These are phyloP conservation scores for Sander vitreus DNA, from an alignment of 2,113 vertebrate species.

Conservation along the genomic window DNA sequence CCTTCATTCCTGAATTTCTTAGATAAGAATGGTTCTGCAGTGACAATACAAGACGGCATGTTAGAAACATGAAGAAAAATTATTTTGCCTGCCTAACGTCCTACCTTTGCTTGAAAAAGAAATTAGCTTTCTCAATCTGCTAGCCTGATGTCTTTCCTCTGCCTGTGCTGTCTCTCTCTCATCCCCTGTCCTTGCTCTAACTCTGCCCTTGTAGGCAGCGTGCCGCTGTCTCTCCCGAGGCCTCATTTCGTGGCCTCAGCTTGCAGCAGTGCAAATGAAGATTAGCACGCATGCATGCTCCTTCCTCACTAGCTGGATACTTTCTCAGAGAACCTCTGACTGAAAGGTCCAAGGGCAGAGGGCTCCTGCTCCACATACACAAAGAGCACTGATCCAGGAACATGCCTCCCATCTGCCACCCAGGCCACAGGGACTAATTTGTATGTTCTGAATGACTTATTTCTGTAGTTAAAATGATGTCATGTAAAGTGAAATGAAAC, in stretches of 20 bases:
- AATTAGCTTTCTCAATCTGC: slow-evolving; percentile 24
- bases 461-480: background rate
- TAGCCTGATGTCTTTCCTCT: slow-evolving; percentile 19
- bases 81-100: background rate
- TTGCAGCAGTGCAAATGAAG: slow-evolving; percentile 75
- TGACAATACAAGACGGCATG: background rate
- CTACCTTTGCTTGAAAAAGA: slow-evolving; percentile 23
- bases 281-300: slow-evolving; percentile 72
- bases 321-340: slow-evolving; percentile 54
- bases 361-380: slow-evolving; percentile 40
- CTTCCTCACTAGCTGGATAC: slow-evolving; percentile 52
- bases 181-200: slow-evolving; percentile 24
- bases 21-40: background rate
- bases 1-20: background rate
- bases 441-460: background rate
- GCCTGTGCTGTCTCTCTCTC: background rate
- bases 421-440: slow-evolving; percentile 15
- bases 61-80: background rate
- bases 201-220: slow-evolving; percentile 53
- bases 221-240: slow-evolving; percentile 55
- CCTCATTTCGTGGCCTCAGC: slow-evolving; percentile 62
- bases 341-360: slow-evolving; percentile 59
- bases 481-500: background rate
- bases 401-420: slow-evolving; percentile 57
- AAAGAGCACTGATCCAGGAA: slow-evolving; percentile 49